Evolutionary conservation across 2,797 vertebrate genomes (phyloP).

Genomic region (Pteronotus mesoamericanus): DNA sequence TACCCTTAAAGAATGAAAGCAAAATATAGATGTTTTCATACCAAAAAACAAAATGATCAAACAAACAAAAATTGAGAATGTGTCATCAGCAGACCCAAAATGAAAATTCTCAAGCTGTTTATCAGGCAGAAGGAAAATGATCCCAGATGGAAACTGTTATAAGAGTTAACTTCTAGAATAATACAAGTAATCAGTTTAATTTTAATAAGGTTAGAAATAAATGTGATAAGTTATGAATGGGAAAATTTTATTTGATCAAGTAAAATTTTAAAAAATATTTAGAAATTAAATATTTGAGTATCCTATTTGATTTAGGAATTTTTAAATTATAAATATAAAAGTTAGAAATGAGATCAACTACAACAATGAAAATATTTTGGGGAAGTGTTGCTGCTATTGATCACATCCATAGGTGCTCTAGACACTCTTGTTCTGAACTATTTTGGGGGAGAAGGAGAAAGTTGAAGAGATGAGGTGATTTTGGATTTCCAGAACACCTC

Average conservation of each 20-base stretch:
- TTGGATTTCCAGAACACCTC: conserved; percentile 9
- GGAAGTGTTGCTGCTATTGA: not conserved
- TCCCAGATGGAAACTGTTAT: not conserved
- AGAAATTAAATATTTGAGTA: not conserved
- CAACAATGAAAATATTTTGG: not conserved
- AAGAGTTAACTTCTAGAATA: not conserved
- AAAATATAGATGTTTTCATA: not conserved
- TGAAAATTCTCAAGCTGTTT: not conserved
- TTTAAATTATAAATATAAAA: conserved; percentile 1
- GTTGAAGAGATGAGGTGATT: not conserved
- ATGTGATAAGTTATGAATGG: not conserved
- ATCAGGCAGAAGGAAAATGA: not conserved
- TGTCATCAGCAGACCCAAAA: not conserved
- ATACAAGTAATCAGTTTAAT: not conserved
- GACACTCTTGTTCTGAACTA: not conserved
- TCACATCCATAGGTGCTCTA: not conserved
- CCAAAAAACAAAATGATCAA: not conserved
- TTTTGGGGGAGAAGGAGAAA: not conserved
- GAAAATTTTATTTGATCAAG: not conserved
- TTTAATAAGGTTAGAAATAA: not conserved
- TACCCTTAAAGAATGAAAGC: not conserved
- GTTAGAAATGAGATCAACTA: not conserved
- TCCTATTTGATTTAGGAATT: not conserved
- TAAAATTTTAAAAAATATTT: not conserved
- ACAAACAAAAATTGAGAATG: not conserved